phyloP scores from a whole-genome alignment of 2,888 invertebrate species.

The Tiliacea citrago region DNA sequence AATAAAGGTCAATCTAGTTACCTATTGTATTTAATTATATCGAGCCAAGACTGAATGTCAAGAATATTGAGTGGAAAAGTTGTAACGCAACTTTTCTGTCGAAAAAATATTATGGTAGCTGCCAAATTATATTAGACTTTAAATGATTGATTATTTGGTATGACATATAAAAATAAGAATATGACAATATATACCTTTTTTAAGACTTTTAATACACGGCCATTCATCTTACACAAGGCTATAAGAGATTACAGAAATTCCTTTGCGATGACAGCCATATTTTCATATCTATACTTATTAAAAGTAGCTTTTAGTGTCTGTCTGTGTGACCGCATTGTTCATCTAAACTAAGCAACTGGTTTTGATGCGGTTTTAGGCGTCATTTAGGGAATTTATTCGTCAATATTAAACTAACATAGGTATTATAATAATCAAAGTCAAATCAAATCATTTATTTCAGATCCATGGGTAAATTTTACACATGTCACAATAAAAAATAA shows the following conservation, averaged over 20 bases:
- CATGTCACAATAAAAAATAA: too few species aligned
- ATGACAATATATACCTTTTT: not conserved
- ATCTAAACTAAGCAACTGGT: too few species aligned
- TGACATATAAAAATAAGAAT: not conserved
- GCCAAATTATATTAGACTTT: not conserved
- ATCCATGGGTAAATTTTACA: too few species aligned
- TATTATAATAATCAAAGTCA: too few species aligned
- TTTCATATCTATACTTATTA: not conserved
- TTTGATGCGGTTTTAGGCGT: too few species aligned
- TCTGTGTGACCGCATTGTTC: too few species aligned
- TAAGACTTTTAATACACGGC: not conserved
- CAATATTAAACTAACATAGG: too few species aligned
- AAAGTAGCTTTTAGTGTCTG: too few species aligned
- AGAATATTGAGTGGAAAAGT: conserved; percentile 26
- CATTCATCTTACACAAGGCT: conserved; percentile 17
- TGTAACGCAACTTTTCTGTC: conserved; percentile 1
- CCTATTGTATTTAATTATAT: conserved; percentile 38
- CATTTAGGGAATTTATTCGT: too few species aligned
- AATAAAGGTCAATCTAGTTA: conserved; percentile 50
- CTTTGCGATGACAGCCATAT: conserved; percentile 5
- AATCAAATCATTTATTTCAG: too few species aligned
- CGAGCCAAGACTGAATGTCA: conserved; percentile 42
- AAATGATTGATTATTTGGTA: not conserved
- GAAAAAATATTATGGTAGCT: not conserved
- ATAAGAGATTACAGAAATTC: conserved; percentile 25